Conservation (phyloP, 92 coral and sea anemone species). For the Bergia puertoricense region DNA sequence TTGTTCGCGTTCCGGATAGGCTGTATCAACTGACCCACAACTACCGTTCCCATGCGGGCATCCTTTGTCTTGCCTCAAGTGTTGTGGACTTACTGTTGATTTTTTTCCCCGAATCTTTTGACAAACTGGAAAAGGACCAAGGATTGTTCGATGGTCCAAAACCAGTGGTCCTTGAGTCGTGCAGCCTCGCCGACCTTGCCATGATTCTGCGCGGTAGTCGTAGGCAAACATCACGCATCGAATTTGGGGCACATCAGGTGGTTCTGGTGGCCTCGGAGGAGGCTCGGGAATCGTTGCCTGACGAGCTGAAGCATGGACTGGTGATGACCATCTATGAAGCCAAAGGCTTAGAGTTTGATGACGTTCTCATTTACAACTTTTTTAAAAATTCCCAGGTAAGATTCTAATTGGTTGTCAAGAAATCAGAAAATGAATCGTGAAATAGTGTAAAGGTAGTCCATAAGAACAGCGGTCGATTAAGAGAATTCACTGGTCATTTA, state of each 20-base stretch:
- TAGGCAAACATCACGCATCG: slow-evolving; percentile 54
- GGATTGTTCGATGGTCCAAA: slow-evolving; percentile 60
- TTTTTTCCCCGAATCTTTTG: slow-evolving; percentile 59
- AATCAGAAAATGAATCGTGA: background rate
- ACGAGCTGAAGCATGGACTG: slow-evolving; percentile 55
- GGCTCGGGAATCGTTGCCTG: slow-evolving; percentile 57
- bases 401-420: background rate
- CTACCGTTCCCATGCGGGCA: slow-evolving; percentile 60
- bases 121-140: background rate
- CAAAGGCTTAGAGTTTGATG: slow-evolving; percentile 61
- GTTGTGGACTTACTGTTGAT: slow-evolving; percentile 46
- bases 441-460: background rate
- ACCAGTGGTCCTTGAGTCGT: slow-evolving; percentile 54
- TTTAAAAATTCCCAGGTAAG: slow-evolving; percentile 61
- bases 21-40: slow-evolving; percentile 55
- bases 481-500: too few relatives aligned
- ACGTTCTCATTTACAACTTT: slow-evolving; percentile 59
- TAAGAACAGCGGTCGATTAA: too few relatives aligned
- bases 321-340: slow-evolving; percentile 65
- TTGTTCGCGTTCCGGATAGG: slow-evolving; percentile 51
- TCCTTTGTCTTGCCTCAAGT: slow-evolving; percentile 7
- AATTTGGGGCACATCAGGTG: slow-evolving; percentile 64
- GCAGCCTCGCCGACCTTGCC: slow-evolving; percentile 54
- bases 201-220: slow-evolving; percentile 61
- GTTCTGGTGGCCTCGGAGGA: slow-evolving; percentile 58